A percentile compares a stretch with the other conserved stretches of the same genome.
phyloP scores from a whole-genome alignment of 2,888 invertebrate species.

The Anarsia innoxiella region DNA sequence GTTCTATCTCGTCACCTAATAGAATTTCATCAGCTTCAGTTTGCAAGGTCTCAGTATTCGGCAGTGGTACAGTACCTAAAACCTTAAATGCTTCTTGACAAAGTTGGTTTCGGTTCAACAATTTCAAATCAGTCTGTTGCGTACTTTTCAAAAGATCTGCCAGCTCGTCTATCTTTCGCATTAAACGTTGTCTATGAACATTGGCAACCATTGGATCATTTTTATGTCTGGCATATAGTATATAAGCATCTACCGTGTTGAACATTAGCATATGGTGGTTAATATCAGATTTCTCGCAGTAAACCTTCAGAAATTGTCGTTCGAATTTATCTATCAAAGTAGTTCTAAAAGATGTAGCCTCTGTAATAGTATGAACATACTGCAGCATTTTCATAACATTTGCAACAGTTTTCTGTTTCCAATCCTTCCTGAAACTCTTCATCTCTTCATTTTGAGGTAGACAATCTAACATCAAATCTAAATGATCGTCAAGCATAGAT shows the following conservation, averaged over 20 bases:
- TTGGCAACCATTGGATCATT: constrained; percentile 32
- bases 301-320: constrained; percentile 20
- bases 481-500: constrained; percentile 35
- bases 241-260: constrained; percentile 33
- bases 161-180: constrained; percentile 28
- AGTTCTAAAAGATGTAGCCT: constrained; percentile 28
- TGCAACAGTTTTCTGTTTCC: constrained; percentile 30
- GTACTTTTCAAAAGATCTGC: constrained; percentile 25
- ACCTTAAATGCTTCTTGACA: constrained; percentile 25
- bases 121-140: constrained; percentile 25
- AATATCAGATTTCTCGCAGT: constrained; percentile 20
- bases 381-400: constrained; percentile 23
- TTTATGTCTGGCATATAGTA: constrained; percentile 31
- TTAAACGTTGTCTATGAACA: constrained; percentile 33
- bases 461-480: constrained; percentile 38
- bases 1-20: constrained; percentile 39
- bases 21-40: constrained; percentile 43
- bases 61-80: constrained; percentile 35
- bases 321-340: constrained; percentile 25
- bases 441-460: constrained; percentile 37
- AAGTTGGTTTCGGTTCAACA: constrained; percentile 24
- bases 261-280: constrained; percentile 23
- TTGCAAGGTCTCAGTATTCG: constrained; percentile 29
- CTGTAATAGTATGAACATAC: constrained; percentile 22
- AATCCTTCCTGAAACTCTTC: constrained; percentile 21